Evolutionary conservation across 2,113 vertebrate species (phyloP).

Genomic region (Cottus gobio): DNA sequence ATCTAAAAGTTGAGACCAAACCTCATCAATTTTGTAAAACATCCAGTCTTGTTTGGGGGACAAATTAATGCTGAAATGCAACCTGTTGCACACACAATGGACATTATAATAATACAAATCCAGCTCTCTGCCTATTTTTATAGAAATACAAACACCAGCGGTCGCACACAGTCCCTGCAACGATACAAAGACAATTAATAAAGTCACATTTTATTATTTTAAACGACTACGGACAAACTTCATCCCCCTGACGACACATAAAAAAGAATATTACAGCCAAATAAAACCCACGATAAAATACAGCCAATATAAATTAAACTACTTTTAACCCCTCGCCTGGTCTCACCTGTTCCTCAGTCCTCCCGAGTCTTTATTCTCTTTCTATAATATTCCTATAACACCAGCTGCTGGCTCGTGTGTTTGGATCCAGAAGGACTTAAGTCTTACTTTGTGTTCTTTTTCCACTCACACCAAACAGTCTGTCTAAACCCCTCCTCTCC

Average conservation of each 20-base stretch:
- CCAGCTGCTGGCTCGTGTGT: background rate
- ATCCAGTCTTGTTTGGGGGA: background rate
- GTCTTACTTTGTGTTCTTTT: background rate
- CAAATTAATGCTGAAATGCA: background rate
- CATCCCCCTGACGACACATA: background rate
- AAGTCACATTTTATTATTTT: background rate
- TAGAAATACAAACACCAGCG: background rate
- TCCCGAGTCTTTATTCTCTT: background rate
- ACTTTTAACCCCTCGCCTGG: background rate
- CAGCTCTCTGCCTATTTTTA: background rate
- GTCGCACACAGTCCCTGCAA: background rate
- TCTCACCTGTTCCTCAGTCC: constrained; percentile 49
- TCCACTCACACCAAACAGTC: background rate
- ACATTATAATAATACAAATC: no score
- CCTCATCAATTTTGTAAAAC: background rate
- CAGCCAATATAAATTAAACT: background rate
- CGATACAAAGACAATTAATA: background rate
- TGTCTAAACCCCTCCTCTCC: background rate
- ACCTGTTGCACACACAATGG: background rate
- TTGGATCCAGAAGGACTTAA: background rate
- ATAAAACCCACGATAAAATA: background rate
- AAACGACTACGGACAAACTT: background rate
- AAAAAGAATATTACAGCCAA: background rate
- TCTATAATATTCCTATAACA: background rate
- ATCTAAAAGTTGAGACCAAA: background rate